Evolutionary conservation across 2,113 vertebrate genomes (phyloP).

Genomic region (Phocoena phocoena): DNA sequence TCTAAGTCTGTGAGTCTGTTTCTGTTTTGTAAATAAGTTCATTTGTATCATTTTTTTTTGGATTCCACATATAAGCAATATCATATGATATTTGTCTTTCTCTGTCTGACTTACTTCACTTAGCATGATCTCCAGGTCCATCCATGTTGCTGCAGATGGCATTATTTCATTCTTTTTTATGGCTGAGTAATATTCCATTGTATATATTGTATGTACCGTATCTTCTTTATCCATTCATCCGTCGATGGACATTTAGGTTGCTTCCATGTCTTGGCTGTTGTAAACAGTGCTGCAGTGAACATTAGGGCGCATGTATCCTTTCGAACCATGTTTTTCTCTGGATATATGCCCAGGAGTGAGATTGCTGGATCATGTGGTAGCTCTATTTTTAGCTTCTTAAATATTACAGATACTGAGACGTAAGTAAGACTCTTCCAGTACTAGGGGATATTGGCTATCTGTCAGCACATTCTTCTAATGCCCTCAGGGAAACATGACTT

Average conservation of each 20-base stretch:
- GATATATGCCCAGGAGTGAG: neutral
- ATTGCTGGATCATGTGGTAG: neutral
- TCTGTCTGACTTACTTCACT: neutral
- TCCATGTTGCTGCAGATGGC: neutral
- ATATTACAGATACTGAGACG: neutral
- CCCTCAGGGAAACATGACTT: neutral
- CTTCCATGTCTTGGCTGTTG: neutral
- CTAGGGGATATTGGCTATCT: neutral
- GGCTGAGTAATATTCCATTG: neutral
- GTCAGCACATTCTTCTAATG: neutral
- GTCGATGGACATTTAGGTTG: neutral
- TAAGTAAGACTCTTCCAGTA: neutral
- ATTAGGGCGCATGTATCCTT: neutral
- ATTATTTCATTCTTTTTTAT: neutral
- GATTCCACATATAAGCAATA: neutral
- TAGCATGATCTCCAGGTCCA: neutral
- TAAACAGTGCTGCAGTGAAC: neutral
- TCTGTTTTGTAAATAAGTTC: neutral
- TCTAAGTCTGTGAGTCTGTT: neutral
- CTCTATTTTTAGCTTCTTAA: neutral
- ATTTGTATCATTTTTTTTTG: neutral
- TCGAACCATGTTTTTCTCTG: neutral
- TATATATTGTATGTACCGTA: neutral
- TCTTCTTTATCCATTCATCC: neutral
- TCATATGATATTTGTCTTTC: neutral